A percentile compares a stretch with the other conserved stretches of the same genome.
Conservation (phyloP, 2,888 invertebrate species). For the Epistrophe eligans region DNA sequence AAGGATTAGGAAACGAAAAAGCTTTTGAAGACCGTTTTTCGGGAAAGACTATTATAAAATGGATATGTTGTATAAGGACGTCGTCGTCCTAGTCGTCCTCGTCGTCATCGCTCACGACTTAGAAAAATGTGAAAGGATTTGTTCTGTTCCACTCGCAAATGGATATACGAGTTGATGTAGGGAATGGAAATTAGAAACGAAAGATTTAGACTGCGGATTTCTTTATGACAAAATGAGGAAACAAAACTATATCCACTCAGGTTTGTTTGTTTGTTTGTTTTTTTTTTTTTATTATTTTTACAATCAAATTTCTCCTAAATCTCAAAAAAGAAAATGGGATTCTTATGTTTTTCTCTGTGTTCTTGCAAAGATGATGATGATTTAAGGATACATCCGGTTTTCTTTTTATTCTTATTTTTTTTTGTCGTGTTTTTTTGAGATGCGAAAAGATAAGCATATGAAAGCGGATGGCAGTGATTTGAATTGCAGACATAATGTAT, state of each 20-base stretch:
- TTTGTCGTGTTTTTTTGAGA: conserved; percentile 50
- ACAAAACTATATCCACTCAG: conserved; percentile 57
- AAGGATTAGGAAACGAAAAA: conserved; percentile 36
- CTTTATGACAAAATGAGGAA: conserved; percentile 57
- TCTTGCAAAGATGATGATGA: conserved; percentile 57
- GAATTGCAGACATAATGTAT: conserved; percentile 75
- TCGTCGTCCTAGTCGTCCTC: background rate
- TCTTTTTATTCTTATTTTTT: background rate
- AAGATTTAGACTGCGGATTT: conserved; percentile 62
- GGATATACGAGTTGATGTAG: conserved; percentile 40
- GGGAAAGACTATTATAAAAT: background rate
- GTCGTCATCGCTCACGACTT: conserved; percentile 19
- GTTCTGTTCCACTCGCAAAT: conserved; percentile 11
- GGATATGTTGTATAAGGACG: background rate
- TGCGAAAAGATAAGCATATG: conserved; percentile 73
- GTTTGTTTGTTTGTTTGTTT: background rate
- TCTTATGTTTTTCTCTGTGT: conserved; percentile 55
- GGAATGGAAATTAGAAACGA: conserved; percentile 51
- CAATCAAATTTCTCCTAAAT: conserved; percentile 50
- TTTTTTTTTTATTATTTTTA: conserved; percentile 12
- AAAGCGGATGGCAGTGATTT: conserved; percentile 76
- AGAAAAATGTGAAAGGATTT: conserved; percentile 48
- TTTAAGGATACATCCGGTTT: conserved; percentile 62
- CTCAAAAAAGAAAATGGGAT: conserved; percentile 61
- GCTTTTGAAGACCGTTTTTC: conserved; percentile 40